Evolutionary conservation across 2,797 vertebrate genomes (phyloP).

Genomic region (Myotis pilosus): DNA sequence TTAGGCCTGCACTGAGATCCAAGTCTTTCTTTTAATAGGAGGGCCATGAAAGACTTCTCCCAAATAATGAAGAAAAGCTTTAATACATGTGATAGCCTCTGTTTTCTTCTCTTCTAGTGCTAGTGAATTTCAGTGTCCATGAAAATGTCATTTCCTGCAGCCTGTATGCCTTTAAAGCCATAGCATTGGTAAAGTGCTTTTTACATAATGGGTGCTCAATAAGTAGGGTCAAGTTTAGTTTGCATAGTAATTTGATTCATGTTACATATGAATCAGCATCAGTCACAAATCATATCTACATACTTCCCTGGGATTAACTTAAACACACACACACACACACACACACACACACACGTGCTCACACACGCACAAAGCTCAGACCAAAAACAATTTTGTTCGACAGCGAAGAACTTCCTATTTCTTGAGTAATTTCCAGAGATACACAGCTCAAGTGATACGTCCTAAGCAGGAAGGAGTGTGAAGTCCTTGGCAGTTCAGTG

Average conservation of each 20-base stretch:
- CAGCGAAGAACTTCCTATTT: not conserved
- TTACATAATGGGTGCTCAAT: not conserved
- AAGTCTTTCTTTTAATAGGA: not conserved
- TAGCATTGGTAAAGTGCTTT: not conserved
- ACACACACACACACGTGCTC: fast-evolving
- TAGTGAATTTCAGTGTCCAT: not conserved
- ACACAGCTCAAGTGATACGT: not conserved
- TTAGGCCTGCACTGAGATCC: not conserved
- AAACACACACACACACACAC: too few relatives aligned
- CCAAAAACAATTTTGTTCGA: not conserved
- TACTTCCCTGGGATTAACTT: not conserved
- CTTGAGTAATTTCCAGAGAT: not conserved
- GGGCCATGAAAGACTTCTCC: not conserved
- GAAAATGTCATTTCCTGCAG: not conserved
- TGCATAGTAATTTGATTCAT: not conserved
- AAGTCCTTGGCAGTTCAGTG: not conserved
- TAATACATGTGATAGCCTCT: fast-evolving
- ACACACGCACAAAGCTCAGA: not conserved
- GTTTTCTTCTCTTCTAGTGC: not conserved
- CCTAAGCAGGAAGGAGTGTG: not conserved
- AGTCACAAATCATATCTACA: not conserved
- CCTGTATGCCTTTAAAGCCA: not conserved
- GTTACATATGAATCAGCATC: not conserved
- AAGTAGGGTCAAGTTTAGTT: not conserved
- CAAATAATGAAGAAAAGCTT: not conserved